A percentile compares a stretch with the other conserved stretches of the same genome.
phyloP scores from a whole-genome alignment of 1,140 invertebrate genomes.

The Drosophila kurseongensis region DNA sequence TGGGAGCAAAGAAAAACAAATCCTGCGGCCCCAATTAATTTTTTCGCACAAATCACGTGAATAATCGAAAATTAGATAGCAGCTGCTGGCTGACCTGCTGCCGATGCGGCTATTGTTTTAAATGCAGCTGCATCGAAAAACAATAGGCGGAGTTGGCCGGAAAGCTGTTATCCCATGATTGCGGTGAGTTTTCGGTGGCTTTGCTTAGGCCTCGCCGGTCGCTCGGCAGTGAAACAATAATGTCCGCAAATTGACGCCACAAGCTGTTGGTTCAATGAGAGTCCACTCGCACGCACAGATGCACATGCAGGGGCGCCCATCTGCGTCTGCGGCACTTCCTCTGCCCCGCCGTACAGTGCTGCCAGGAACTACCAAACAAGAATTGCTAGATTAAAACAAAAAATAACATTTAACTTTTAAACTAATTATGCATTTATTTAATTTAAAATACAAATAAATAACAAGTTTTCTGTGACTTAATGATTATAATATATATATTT shows the following conservation, averaged over 20 bases:
- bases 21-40: constrained; percentile 69
- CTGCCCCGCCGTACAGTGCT: constrained; percentile 48
- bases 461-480: no score
- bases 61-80: constrained; percentile 79
- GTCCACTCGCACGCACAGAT: constrained; percentile 22
- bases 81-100: constrained; percentile 32
- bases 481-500: no score
- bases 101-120: constrained; percentile 20
- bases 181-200: constrained; percentile 68
- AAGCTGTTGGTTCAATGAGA: constrained; percentile 78
- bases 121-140: constrained; percentile 36
- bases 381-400: no score
- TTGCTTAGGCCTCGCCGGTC: constrained; percentile 61
- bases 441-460: no score
- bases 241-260: constrained; percentile 82
- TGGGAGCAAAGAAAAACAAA: constrained; percentile 31
- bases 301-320: constrained; percentile 8
- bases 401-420: no score
- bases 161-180: constrained; percentile 61
- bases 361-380: no score
- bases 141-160: constrained; percentile 22
- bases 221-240: constrained; percentile 76
- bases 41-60: constrained; percentile 70
- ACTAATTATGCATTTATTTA: no score
- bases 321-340: constrained; percentile 72